These are phyloP conservation scores for Cebidichthys violaceus DNA, from an alignment of 2,113 vertebrate species.

Conservation along the genomic window DNA sequence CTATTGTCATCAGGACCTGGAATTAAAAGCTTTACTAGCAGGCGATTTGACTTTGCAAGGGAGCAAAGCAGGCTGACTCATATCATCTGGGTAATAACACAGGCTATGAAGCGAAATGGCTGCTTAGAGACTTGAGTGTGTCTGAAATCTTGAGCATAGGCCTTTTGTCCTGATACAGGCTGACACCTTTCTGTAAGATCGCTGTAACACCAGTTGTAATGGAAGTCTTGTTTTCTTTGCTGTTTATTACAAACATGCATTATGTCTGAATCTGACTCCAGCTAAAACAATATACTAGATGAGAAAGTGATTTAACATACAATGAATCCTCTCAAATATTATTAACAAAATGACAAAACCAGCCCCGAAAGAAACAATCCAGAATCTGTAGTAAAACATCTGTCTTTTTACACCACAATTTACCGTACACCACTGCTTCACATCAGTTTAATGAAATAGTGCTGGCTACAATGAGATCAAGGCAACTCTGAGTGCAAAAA, in stretches of 20 bases:
- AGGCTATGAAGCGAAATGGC: slow-evolving; percentile 5
- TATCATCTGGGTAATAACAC: slow-evolving; percentile 23
- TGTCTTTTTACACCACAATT: not conserved
- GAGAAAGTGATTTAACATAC: not conserved
- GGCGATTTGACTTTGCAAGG: slow-evolving; percentile 22
- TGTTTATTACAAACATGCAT: not conserved
- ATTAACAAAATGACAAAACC: not conserved
- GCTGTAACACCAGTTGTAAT: not conserved
- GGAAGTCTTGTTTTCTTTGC: not conserved
- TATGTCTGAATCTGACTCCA: not conserved
- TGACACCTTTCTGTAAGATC: not conserved
- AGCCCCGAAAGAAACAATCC: not conserved
- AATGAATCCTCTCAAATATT: not conserved
- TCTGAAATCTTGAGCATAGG: not conserved
- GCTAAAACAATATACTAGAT: not conserved
- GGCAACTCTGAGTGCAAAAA: slow-evolving; percentile 1
- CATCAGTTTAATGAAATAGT: slow-evolving; percentile 17
- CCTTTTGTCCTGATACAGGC: not conserved
- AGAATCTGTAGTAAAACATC: not conserved
- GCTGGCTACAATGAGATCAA: slow-evolving; percentile 37
- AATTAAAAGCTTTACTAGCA: slow-evolving; percentile 22
- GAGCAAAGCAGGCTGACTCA: slow-evolving; percentile 19
- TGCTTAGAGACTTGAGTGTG: slow-evolving; percentile 26
- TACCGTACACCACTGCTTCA: slow-evolving; percentile 15
- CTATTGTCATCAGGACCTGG: slow-evolving; percentile 31